phyloP scores from a whole-genome alignment of 2,797 vertebrate species.

The Leucoraja ocellata region DNA sequence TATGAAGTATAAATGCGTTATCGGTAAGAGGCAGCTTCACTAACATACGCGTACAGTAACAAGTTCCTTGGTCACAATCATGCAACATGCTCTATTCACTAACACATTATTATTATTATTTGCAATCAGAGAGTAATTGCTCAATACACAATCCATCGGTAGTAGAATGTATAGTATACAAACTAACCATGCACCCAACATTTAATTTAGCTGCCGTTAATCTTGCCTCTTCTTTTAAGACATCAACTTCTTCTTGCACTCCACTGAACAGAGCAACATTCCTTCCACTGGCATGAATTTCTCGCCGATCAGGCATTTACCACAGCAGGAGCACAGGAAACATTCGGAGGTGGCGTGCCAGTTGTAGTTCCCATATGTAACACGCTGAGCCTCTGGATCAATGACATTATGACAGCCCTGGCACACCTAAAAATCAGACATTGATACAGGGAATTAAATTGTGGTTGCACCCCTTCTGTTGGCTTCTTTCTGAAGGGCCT shows the following conservation, averaged over 20 bases:
- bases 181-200: not conserved
- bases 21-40: not conserved
- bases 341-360: slow-evolving; percentile 83
- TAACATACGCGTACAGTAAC: too few species aligned
- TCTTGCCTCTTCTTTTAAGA: slow-evolving; percentile 41
- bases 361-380: slow-evolving; percentile 82
- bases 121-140: not conserved
- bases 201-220: not conserved
- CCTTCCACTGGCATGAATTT: slow-evolving; percentile 85
- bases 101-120: not conserved
- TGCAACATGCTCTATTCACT: not conserved
- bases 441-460: not conserved
- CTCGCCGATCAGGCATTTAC: slow-evolving; percentile 81
- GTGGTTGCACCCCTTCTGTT: not conserved
- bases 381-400: slow-evolving; percentile 86
- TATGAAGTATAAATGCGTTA: not conserved
- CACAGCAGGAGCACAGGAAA: slow-evolving; percentile 85
- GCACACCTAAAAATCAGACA: slow-evolving; percentile 64
- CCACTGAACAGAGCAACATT: slow-evolving; percentile 84
- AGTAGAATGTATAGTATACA: not conserved
- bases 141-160: not conserved
- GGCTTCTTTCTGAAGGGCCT: not conserved
- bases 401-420: slow-evolving; percentile 74
- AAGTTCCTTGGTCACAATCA: not conserved
- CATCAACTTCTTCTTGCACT: slow-evolving; percentile 83